Percentiles rank a stretch among this genome's conserved stretches.
Evolutionary conservation across 2,113 vertebrate species (phyloP).

Genomic region (Phalacrocorax pelagicus): DNA sequence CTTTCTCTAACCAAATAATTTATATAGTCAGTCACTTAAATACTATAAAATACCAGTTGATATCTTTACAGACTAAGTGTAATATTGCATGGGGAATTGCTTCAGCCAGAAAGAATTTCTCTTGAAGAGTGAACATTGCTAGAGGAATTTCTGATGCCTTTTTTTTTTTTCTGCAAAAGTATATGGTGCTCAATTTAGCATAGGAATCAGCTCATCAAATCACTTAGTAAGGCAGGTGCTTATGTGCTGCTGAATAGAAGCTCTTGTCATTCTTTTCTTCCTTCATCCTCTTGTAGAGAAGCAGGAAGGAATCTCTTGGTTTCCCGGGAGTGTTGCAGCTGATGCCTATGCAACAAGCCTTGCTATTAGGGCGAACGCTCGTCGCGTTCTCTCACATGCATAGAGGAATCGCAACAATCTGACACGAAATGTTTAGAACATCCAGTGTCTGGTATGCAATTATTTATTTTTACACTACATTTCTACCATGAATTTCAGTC

Average conservation of each 20-base stretch:
- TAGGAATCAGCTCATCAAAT: not conserved
- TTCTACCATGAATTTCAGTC: not conserved
- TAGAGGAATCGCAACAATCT: not conserved
- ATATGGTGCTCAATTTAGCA: not conserved
- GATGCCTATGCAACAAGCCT: not conserved
- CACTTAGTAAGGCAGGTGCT: not conserved
- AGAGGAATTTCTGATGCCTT: not conserved
- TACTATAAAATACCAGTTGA: not conserved
- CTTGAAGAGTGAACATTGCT: not conserved
- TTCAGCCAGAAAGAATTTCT: not conserved
- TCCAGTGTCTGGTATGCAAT: not conserved
- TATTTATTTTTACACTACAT: not conserved
- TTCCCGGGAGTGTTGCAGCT: not conserved
- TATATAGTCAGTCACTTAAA: not conserved
- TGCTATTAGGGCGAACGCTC: not conserved
- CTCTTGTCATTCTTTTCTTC: not conserved
- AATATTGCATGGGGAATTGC: not conserved
- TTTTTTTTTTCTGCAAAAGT: not conserved
- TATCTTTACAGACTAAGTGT: not conserved
- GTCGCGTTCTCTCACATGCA: fast-evolving
- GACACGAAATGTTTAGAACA: not conserved
- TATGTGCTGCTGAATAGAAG: not conserved
- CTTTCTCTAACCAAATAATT: not conserved
- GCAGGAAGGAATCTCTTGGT: not conserved
- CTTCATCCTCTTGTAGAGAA: not conserved